These are phyloP conservation scores for Epizoanthus ramosus DNA, from an alignment of 92 coral and sea anemone species.

Conservation along the genomic window DNA sequence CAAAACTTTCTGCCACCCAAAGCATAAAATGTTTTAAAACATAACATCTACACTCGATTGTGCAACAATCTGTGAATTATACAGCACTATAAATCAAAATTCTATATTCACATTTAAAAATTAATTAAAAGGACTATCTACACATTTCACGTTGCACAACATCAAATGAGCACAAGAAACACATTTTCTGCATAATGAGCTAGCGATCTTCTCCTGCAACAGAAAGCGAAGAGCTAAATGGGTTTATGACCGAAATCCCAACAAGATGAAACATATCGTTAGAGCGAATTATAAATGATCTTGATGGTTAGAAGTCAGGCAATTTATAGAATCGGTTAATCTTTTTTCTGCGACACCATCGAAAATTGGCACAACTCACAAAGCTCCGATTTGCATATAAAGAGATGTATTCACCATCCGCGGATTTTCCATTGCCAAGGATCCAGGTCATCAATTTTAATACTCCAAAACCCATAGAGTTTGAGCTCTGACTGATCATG, in stretches of 20 bases:
- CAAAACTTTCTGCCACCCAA: background rate
- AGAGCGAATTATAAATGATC: background rate
- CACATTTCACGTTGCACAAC: background rate
- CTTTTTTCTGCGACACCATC: conserved; percentile 12
- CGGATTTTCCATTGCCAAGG: conserved; percentile 1
- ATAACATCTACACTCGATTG: background rate
- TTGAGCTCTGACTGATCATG: background rate
- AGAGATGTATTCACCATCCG: background rate
- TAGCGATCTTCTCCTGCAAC: background rate
- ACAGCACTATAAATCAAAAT: background rate
- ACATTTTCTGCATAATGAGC: background rate
- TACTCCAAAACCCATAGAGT: conserved; percentile 33
- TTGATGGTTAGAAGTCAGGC: background rate
- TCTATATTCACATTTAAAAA: background rate
- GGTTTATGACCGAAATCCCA: background rate
- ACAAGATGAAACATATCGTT: background rate
- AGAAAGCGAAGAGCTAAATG: background rate
- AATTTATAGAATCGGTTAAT: background rate
- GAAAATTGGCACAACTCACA: conserved; percentile 20
- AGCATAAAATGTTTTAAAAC: background rate
- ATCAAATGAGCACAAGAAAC: conserved; percentile 1
- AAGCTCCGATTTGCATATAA: conserved; percentile 25
- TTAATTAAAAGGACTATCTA: background rate
- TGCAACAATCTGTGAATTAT: background rate
- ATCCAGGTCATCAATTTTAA: conserved; percentile 14